Base-by-base conservation (phyloP, 2,888 invertebrate species). In the Vannuccia rotundouncinata region DNA sequence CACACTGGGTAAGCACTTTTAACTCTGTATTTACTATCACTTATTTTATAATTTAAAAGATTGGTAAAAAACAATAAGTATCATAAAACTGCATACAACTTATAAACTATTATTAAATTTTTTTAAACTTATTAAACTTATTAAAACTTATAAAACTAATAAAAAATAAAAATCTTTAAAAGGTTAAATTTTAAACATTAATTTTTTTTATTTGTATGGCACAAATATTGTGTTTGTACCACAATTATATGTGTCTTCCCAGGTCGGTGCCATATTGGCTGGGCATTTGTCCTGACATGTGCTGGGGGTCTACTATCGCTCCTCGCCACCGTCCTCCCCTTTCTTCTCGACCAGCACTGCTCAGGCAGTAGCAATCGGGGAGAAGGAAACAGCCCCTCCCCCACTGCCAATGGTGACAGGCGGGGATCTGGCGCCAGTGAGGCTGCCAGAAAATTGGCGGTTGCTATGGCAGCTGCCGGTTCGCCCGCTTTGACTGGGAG, bases 211-310 rank as follows among this genome's bases (percentile, higher is more conserved):
- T n/a, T n/a, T n/a, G n/a, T n/a, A n/a, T n/a, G n/a, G n/a, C n/a
- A n/a, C n/a, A n/a, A n/a, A n/a, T n/a, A n/a, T n/a, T n/a, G n/a
- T n/a, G n/a, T n/a, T n/a, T n/a, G n/a, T n/a, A n/a, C n/a, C n/a
- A n/a, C n/a, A n/a, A n/a, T n/a, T n/a, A n/a, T n/a, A n/a, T n/a
- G n/a, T n/a, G n/a, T n/a, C n/a, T 79, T 5, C 10, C 1, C 80
- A 81, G 81, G 81, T 1, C 81, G 80, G 0, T 81, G 81, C 29
- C 81, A 81, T 29, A 81, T 81, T 29, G 81, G 81, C 2, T 81
- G 81, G 81, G 81, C 81, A 13, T 81, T 76, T 28, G 80, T 81
- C 27, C 29, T 81, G 27, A 81, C 81, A 13, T 76, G 81, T 25
- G 45, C 80, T 27, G 80, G 81, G 17, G 81, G 81, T n/a, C 76